Conservation (phyloP, 2,113 vertebrate genomes). For the Archilochus colubris region DNA sequence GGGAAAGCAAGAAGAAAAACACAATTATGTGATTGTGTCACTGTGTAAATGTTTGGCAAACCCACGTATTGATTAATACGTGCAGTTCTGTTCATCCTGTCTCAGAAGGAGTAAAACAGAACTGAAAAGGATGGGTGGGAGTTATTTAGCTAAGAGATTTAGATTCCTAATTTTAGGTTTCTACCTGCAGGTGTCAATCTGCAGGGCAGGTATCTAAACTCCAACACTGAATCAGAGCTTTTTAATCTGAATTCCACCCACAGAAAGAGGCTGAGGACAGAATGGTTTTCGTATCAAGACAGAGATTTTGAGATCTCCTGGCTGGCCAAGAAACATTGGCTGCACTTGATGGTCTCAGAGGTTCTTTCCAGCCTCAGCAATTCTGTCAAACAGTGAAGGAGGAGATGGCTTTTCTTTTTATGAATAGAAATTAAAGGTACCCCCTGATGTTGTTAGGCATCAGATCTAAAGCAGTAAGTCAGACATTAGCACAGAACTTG, state of each 20-base stretch:
- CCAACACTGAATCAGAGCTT: background rate
- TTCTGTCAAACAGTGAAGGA: background rate
- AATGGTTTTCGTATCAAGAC: background rate
- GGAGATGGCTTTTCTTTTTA: background rate
- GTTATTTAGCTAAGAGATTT: conserved; percentile 1
- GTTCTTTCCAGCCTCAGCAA: no score
- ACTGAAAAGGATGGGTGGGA: conserved; percentile 31
- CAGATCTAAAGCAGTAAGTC: background rate
- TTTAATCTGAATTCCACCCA: background rate
- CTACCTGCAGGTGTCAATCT: conserved; percentile 52
- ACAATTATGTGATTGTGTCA: conserved; percentile 40
- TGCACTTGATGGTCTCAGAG: no score
- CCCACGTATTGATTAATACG: conserved; percentile 48
- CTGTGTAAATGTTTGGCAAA: conserved; percentile 56
- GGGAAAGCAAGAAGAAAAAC: background rate
- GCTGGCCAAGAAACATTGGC: background rate
- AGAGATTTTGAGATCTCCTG: background rate
- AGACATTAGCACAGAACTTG: background rate
- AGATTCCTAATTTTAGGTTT: conserved; percentile 51
- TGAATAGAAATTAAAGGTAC: background rate
- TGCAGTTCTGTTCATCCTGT: conserved; percentile 4
- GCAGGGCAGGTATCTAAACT: background rate
- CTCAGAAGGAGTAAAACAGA: conserved; percentile 9
- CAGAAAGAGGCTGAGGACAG: background rate
- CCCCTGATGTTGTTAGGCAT: background rate